phyloP scores from a whole-genome alignment of 2,888 invertebrate genomes.

The Danaus chrysippus region DNA sequence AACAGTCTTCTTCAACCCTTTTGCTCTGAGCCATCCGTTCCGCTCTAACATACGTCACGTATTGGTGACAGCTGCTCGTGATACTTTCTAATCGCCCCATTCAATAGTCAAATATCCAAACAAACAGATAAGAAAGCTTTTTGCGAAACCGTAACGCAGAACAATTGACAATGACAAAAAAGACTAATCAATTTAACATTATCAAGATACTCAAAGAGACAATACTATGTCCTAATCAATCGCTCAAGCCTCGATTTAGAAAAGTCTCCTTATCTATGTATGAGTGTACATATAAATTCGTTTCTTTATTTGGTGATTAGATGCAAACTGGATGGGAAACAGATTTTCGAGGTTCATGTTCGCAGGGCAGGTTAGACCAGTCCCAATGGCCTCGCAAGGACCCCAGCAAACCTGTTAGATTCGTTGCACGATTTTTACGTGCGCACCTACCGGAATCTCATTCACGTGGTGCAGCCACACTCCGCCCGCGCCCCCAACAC shows the following conservation, averaged over 20 bases:
- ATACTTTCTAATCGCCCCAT: constrained; percentile 74
- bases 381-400: constrained; percentile 78
- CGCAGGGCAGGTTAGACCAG: constrained; percentile 79
- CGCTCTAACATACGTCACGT: constrained; percentile 72
- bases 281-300: constrained; percentile 26
- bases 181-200: constrained; percentile 60
- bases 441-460: constrained; percentile 79
- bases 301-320: constrained; percentile 13
- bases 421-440: constrained; percentile 80
- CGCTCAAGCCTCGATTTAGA: constrained; percentile 37
- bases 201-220: constrained; percentile 51
- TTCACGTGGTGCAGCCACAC: constrained; percentile 66
- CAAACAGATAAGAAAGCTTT: constrained; percentile 59
- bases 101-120: constrained; percentile 57
- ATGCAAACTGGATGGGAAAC: constrained; percentile 67
- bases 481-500: constrained; percentile 53
- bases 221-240: constrained; percentile 45
- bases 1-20: constrained; percentile 67
- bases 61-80: constrained; percentile 71
- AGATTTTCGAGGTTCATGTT: constrained; percentile 74
- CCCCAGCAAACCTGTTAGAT: constrained; percentile 79
- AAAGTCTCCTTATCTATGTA: constrained; percentile 18
- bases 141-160: constrained; percentile 67
- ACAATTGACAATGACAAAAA: constrained; percentile 62
- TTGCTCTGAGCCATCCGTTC: constrained; percentile 67